Base-by-base conservation (phyloP, 2,888 invertebrate genomes). In the Argynnis bischoffii region DNA sequence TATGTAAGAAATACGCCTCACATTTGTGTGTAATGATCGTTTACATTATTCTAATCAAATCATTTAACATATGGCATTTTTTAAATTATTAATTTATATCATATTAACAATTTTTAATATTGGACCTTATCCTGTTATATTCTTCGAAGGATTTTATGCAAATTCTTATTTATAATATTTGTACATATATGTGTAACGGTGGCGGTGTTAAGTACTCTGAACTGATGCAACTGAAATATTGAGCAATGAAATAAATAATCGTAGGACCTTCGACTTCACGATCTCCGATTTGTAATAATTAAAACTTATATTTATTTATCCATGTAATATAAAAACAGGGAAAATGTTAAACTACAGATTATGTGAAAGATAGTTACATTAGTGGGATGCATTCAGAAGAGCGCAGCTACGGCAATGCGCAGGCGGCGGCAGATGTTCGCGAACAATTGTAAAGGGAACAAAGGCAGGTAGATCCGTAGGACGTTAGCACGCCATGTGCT, bases 401-500 rank as follows among this genome's bases (percentile, higher is more conserved):
- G 78, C 67, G 67, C 71, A 76, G 77, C 72, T 70, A 72, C 76
- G 70, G 75, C 72, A 80, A 75, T 79, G 87, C 81, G 87, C 84
- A 82, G 86, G 86, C 85, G 83, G 84, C 85, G 86, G 89, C 92
- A 91, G 91, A 92, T 91, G 90, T 86, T 86, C 84, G 82, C 80
- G 75, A 77, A 78, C 81, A 84, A 89, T 92, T 90, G 92, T 92
- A 79, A 79, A 76, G 77, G 74, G 80, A 86, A 92, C 91, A 92
- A 92, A 92, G 79, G 90, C 91, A 92, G 92, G 92, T 92, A 92
- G 85, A 85, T 70, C 65, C 72, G 81, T 82, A 87, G 85, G 83
- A 80, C 82, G 79, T 69, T 71, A 53, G 78, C 80, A 76, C 81
- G 86, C 91, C 92, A 92, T 92, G 90, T 92, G 92, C 89, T 85